These are phyloP conservation scores for Agapornis canus DNA, from an alignment of 2,797 vertebrate genomes.

Conservation along the genomic window DNA sequence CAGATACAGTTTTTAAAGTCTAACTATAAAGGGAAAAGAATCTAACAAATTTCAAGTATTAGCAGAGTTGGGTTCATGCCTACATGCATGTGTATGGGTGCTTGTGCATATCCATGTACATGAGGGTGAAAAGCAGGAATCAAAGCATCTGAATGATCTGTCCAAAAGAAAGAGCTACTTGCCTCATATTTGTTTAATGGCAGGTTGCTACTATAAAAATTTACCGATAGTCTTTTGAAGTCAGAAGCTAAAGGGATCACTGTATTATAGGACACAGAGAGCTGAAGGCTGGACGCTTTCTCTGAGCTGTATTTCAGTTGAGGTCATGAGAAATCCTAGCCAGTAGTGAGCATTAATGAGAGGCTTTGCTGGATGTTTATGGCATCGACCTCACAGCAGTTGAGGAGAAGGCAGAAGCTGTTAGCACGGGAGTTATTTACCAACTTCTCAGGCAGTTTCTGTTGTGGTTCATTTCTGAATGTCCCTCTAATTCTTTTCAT, in stretches of 20 bases:
- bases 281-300: background rate
- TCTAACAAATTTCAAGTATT: constrained; percentile 36
- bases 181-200: background rate
- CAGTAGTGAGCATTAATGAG: background rate
- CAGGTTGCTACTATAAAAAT: background rate
- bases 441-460: background rate
- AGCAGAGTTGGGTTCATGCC: background rate
- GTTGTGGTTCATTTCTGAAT: background rate
- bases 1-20: background rate
- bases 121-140: background rate
- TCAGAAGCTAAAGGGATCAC: background rate
- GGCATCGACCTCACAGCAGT: fast-evolving
- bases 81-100: background rate
- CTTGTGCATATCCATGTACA: background rate
- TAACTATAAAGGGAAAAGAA: constrained; percentile 47
- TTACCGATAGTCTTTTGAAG: background rate
- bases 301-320: background rate
- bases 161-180: background rate
- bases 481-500: background rate
- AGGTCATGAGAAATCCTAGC: constrained; percentile 17
- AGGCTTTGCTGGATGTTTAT: background rate
- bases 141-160: background rate
- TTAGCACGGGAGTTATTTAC: background rate
- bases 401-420: background rate
- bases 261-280: background rate